A percentile compares a stretch with the other conserved stretches of the same genome.
Conservation (phyloP, 1,140 invertebrate species). For the Drosophila kurseongensis region DNA sequence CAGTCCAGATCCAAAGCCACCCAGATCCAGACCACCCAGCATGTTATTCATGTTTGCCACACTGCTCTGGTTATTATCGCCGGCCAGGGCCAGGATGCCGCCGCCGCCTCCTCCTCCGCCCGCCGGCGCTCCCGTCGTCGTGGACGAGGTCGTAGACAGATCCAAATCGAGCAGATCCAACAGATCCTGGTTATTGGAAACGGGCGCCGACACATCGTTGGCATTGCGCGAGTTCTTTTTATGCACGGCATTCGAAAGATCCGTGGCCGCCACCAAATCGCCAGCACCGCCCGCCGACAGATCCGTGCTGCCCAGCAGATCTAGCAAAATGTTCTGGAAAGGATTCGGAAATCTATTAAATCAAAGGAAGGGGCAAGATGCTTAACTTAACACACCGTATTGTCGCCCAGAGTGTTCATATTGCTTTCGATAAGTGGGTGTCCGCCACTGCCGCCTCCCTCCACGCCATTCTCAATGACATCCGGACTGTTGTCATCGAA, state of each 20-base stretch:
- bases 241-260: constrained; percentile 84
- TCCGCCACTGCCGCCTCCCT: constrained; percentile 57
- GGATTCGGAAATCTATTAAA: constrained; percentile 19
- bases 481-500: constrained; percentile 88
- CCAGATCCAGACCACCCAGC: constrained; percentile 60
- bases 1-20: constrained; percentile 50
- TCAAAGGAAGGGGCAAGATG: no score
- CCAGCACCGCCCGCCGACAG: constrained; percentile 84
- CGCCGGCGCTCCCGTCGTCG: constrained; percentile 30
- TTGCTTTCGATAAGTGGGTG: constrained; percentile 80
- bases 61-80: constrained; percentile 43
- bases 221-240: constrained; percentile 86
- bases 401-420: constrained; percentile 79
- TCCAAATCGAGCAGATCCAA: constrained; percentile 92
- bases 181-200: constrained; percentile 91
- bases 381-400: constrained; percentile 60
- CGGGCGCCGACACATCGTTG: constrained; percentile 75
- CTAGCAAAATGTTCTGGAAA: constrained; percentile 90
- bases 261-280: constrained; percentile 61
- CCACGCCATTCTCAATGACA: constrained; percentile 79
- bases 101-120: constrained; percentile 37
- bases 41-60: constrained; percentile 74
- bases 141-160: constrained; percentile 85
- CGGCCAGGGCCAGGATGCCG: constrained; percentile 21
- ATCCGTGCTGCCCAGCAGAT: constrained; percentile 90